Evolutionary conservation across 2,888 invertebrate species (phyloP), one percentile per base, ranked within the genome.

Genomic region (Agrenia bidenticulata): DNA sequence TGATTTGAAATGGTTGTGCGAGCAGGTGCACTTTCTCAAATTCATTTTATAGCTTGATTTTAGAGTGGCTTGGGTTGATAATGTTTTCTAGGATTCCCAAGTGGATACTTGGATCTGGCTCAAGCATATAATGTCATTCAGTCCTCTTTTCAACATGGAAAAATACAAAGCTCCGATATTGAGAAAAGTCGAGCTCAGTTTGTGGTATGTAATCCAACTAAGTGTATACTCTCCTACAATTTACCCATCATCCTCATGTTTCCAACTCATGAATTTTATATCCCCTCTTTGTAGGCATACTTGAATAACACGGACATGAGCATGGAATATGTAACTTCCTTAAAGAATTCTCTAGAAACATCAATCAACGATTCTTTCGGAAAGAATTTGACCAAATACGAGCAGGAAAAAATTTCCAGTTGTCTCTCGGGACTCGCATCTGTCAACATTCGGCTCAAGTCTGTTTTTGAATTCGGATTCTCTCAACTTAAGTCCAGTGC

Each of bases 221-320:
- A n/a, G n/a, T n/a, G n/a, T n/a, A n/a, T n/a, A n/a, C n/a, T n/a
- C n/a, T n/a, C n/a, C n/a, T n/a, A n/a, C n/a, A n/a, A n/a, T n/a
- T 19, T 15, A 19, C 23, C n/a, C 26, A 24, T 24, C 11, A 15
- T 19, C n/a, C 24, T 9, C 54, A 11, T n/a, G 2, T 19, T 21
- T 58, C 13, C 5, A 21, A 21, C 15, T 26, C 24, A 50, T 2
- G 1, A 39, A 24, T 39, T 61, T 17, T 1, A 26, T 17, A 32
- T 61, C 60, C 17, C n/a, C 17, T 49, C 7, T 26, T 41, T 59
- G 77, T 80, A 92, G 88, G 87, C 88, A 24, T 88, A 91, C 77
- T 80, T 95, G 73, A 95, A 93, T 80, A 96, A 96, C 80, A 89
- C 94, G 11, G 95, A 96, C 78, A 86, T 89, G 53, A 92, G 95